Conservation (phyloP, 2,888 invertebrate species). For the Ornithoptera alexandrae region DNA sequence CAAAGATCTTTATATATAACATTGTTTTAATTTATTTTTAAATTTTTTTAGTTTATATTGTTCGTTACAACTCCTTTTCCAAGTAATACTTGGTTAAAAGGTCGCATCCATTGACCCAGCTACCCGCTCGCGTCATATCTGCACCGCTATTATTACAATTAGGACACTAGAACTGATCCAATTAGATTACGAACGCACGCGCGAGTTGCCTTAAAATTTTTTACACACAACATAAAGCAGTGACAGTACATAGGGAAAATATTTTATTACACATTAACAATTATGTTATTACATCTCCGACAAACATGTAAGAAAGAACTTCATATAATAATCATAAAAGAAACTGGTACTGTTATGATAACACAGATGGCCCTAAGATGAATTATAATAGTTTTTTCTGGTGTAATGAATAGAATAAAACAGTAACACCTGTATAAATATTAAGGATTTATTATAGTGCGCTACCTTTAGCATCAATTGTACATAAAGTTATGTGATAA, state of each 20-base stretch:
- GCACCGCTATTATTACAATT: conserved; percentile 16
- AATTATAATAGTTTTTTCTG: too few species aligned
- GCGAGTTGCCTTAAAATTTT: not conserved
- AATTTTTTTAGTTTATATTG: not conserved
- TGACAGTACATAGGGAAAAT: not conserved
- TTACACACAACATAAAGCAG: not conserved
- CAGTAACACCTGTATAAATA: too few species aligned
- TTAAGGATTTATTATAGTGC: too few species aligned
- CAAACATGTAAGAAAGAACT: too few species aligned
- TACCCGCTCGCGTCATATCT: conserved; percentile 20
- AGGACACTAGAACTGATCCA: conserved; percentile 1
- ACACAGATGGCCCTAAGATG: too few species aligned
- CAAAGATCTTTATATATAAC: not conserved
- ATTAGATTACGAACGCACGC: conserved; percentile 6
- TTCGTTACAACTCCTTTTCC: not conserved
- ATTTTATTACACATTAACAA: not conserved
- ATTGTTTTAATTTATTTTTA: not conserved
- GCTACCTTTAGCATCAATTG: too few species aligned
- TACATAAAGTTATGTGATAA: too few species aligned
- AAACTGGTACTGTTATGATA: too few species aligned
- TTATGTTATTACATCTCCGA: too few species aligned
- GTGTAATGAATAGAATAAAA: too few species aligned
- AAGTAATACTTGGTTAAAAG: not conserved
- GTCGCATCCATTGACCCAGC: conserved; percentile 17
- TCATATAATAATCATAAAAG: too few species aligned